Percentiles rank a stretch among this genome's conserved stretches.
These are phyloP conservation scores for Cactoblastis cactorum DNA, from an alignment of 2,888 invertebrate species.

Conservation along the genomic window DNA sequence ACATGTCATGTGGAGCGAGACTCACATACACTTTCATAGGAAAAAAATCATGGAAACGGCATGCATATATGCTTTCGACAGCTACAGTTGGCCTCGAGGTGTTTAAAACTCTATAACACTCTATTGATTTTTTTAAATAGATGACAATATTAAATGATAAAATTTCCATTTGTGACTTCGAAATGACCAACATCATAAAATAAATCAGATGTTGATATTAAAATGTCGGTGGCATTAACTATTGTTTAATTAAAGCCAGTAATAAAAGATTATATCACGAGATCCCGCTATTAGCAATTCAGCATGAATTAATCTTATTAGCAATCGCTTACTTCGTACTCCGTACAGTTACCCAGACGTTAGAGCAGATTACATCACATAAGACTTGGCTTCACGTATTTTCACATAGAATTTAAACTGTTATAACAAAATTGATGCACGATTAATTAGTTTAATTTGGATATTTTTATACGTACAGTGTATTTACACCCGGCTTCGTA, in stretches of 20 bases:
- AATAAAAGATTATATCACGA: constrained; percentile 19
- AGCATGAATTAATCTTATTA: constrained; percentile 21
- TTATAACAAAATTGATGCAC: no score
- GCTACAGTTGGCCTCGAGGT: not conserved
- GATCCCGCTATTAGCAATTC: constrained; percentile 21
- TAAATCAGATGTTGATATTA: not conserved
- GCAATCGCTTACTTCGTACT: constrained; percentile 20
- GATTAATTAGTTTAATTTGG: no score
- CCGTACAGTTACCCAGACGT: constrained; percentile 18
- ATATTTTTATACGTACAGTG: no score
- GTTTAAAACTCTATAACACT: not conserved
- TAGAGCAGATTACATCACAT: not conserved
- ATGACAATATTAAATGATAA: not conserved
- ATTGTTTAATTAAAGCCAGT: constrained; percentile 17
- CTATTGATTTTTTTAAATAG: not conserved
- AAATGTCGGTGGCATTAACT: not conserved
- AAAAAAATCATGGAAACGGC: constrained; percentile 44
- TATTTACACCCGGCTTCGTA: no score
- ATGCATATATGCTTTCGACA: constrained; percentile 11
- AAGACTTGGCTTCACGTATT: not conserved
- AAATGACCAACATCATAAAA: not conserved
- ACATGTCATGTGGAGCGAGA: no score
- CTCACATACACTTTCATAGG: constrained; percentile 68
- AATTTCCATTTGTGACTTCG: not conserved
- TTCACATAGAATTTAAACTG: no score